Evolutionary conservation across 92 coral and sea anemone genomes (phyloP).

Genomic region (Palythoa grandis): DNA sequence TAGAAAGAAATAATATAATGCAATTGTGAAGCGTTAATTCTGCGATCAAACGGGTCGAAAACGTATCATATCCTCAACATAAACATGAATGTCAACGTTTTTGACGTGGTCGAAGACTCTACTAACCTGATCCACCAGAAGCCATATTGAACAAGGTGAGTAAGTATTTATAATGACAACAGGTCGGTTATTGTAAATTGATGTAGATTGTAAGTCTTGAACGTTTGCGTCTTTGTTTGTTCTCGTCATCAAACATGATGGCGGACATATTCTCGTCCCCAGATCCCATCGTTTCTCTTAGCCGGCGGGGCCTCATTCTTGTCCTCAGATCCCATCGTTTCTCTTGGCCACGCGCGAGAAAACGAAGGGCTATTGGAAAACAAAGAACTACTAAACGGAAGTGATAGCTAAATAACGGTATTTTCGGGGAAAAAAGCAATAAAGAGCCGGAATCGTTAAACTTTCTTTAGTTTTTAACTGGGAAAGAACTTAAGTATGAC

Average conservation of each 20-base stretch:
- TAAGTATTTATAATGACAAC: not conserved
- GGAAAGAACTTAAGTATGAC: too few relatives aligned
- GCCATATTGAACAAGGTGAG: slow-evolving; percentile 8
- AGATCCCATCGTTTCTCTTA: too few relatives aligned
- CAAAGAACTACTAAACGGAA: too few relatives aligned
- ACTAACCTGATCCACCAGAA: slow-evolving; percentile 22
- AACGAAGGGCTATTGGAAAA: too few relatives aligned
- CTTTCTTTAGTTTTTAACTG: too few relatives aligned
- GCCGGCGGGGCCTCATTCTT: too few relatives aligned
- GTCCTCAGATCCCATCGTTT: too few relatives aligned
- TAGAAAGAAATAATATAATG: not conserved
- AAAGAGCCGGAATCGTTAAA: too few relatives aligned
- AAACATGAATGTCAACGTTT: too few relatives aligned
- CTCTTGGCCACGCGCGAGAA: too few relatives aligned
- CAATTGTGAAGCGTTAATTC: not conserved
- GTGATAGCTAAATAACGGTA: too few relatives aligned
- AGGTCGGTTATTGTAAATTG: not conserved
- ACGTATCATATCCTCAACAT: not conserved
- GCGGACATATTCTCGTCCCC: not conserved
- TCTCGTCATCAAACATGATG: slow-evolving; percentile 8
- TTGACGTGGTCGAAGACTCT: not conserved
- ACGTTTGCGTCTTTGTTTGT: not conserved
- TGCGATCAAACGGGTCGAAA: not conserved
- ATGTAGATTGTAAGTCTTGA: not conserved
- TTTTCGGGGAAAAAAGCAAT: too few relatives aligned